Conservation (phyloP, 1,140 invertebrate genomes). For the Sarcophaga peregrina region DNA sequence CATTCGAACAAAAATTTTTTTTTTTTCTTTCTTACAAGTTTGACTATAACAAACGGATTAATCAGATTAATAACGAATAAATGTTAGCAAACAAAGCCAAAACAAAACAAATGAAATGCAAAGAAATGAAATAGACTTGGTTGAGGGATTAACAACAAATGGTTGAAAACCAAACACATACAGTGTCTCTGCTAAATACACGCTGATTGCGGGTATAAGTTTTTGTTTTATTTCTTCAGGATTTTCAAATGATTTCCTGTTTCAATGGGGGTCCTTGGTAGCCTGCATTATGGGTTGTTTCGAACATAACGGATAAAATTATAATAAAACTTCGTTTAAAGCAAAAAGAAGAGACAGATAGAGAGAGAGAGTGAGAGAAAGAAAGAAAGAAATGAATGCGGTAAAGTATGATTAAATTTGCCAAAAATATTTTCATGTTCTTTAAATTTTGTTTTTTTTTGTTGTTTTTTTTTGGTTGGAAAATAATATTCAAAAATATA, state of each 20-base stretch:
- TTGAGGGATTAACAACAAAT: conserved; percentile 24
- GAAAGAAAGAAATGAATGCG: neutral
- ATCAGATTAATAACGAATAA: conserved; percentile 22
- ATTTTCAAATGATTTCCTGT: conserved; percentile 30
- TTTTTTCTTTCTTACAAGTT: neutral
- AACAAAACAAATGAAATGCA: neutral
- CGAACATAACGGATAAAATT: neutral
- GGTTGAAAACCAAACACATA: neutral
- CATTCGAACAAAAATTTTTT: too few species aligned
- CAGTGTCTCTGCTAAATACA: too few species aligned
- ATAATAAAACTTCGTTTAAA: neutral
- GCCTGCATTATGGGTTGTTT: neutral
- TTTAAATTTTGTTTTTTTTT: too few species aligned
- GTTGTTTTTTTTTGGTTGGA: neutral
- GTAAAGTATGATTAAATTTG: conserved; percentile 1
- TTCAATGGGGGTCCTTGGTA: neutral
- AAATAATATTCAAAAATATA: neutral
- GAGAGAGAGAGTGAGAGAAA: neutral
- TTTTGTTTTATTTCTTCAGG: conserved; percentile 24
- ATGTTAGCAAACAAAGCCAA: neutral
- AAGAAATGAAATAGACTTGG: neutral
- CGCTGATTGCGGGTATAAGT: neutral
- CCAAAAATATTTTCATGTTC: neutral
- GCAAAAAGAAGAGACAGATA: neutral
- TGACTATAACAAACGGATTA: conserved; percentile 18